phyloP scores from a whole-genome alignment of 2,888 invertebrate species.

The Leistus spinibarbis region DNA sequence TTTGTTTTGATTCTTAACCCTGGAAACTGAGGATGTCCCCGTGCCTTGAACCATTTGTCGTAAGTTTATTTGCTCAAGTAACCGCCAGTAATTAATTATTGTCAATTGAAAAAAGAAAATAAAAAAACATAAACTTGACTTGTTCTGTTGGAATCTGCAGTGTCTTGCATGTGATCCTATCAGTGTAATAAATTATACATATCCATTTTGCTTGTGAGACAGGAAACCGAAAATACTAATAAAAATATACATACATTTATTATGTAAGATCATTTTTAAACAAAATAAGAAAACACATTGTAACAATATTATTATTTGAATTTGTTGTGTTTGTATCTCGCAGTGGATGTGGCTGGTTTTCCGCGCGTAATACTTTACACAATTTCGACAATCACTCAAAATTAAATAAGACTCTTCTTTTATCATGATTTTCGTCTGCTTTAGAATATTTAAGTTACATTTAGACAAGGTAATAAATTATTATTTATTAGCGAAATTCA shows the following conservation, averaged over 20 bases:
- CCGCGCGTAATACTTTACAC: neutral
- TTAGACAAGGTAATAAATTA: neutral
- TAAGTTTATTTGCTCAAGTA: conserved; percentile 40
- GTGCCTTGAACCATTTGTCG: conserved; percentile 40
- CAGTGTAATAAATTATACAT: conserved; percentile 40
- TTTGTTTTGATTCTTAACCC: conserved; percentile 6
- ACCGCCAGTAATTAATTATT: conserved; percentile 40
- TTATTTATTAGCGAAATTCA: neutral
- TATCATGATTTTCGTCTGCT: no score
- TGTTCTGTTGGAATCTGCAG: conserved; percentile 38
- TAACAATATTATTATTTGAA: conserved; percentile 30
- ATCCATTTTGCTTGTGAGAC: conserved; percentile 40
- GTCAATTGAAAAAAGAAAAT: conserved; percentile 30
- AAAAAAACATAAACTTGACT: conserved; percentile 32
- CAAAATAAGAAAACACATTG: conserved; percentile 17
- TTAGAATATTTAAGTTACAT: no score
- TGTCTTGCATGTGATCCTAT: conserved; percentile 40
- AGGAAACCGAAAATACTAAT: conserved; percentile 39
- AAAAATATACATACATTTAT: conserved; percentile 34
- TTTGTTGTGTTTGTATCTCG: conserved; percentile 33
- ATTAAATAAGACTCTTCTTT: neutral
- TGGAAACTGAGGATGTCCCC: conserved; percentile 36
- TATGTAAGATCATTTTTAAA: conserved; percentile 38
- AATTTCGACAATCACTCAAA: conserved; percentile 36
- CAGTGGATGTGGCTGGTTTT: conserved; percentile 35